Evolutionary conservation across 2,888 invertebrate species (phyloP).

Genomic region (Molanna angustata): DNA sequence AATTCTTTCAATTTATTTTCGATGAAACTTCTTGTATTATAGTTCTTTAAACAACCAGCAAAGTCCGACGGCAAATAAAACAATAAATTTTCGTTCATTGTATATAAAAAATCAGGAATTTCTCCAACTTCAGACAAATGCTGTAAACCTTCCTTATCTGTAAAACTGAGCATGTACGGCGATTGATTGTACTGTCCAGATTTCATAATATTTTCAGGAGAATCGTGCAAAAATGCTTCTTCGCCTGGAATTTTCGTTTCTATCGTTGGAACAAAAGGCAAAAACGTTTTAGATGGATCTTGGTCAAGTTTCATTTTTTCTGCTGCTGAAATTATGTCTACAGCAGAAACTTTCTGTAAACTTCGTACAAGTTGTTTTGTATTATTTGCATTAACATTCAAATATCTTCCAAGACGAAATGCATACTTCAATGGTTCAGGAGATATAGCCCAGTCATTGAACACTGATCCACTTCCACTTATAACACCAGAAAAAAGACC

Average conservation of each 20-base stretch:
- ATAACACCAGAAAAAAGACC: constrained; percentile 48
- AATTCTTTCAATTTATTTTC: constrained; percentile 8
- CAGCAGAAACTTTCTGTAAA: constrained; percentile 40
- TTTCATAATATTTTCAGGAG: constrained; percentile 42
- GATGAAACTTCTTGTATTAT: not conserved
- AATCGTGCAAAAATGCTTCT: constrained; percentile 42
- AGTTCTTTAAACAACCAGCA: not conserved
- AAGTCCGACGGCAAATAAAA: constrained; percentile 9
- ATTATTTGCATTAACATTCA: constrained; percentile 47
- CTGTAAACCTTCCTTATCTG: constrained; percentile 11
- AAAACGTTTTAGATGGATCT: constrained; percentile 37
- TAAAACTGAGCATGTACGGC: constrained; percentile 15
- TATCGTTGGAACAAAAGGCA: constrained; percentile 43
- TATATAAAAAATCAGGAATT: constrained; percentile 1
- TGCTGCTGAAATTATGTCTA: constrained; percentile 42
- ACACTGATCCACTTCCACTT: constrained; percentile 41
- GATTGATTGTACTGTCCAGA: constrained; percentile 11
- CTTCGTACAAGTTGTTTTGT: constrained; percentile 40
- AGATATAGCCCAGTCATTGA: constrained; percentile 41
- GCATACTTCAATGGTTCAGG: constrained; percentile 38
- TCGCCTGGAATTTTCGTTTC: constrained; percentile 45
- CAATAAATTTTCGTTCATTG: constrained; percentile 4
- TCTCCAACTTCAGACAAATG: not conserved
- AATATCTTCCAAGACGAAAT: constrained; percentile 44
- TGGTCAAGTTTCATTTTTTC: constrained; percentile 39